Conservation (phyloP, 2,888 invertebrate genomes). For the Smittia aterrima region DNA sequence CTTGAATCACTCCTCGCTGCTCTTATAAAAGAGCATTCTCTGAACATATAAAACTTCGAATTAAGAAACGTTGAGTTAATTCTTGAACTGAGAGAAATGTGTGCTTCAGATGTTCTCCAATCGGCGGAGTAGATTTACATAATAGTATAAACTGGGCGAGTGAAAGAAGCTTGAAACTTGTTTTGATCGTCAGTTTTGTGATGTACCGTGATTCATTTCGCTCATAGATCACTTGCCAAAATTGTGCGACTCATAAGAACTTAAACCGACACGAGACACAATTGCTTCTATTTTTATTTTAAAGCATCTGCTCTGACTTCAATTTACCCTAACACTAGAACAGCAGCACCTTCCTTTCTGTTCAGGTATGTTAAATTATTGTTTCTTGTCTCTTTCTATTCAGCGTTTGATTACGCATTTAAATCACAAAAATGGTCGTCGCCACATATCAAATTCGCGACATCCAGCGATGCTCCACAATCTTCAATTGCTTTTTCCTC, state of each 20-base stretch:
- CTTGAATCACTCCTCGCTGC: not conserved
- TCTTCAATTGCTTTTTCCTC: not conserved
- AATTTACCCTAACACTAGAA: conserved; percentile 3
- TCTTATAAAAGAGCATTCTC: not conserved
- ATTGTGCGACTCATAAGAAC: not conserved
- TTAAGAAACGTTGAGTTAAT: conserved; percentile 2
- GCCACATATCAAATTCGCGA: not conserved
- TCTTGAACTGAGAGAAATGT: not conserved
- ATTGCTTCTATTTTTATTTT: conserved; percentile 29
- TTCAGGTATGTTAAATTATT: not conserved
- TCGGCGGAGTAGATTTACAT: not conserved
- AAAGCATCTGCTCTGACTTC: conserved; percentile 22
- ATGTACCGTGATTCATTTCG: conserved; percentile 1
- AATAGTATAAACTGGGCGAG: too few relatives aligned
- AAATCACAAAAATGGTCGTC: not conserved
- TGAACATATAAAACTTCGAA: not conserved
- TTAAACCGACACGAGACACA: conserved; percentile 23
- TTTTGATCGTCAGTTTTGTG: not conserved
- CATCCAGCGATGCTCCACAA: not conserved
- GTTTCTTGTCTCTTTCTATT: conserved; percentile 11
- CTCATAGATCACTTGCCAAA: not conserved
- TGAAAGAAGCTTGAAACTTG: not conserved
- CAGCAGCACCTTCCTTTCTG: not conserved
- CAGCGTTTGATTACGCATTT: not conserved
- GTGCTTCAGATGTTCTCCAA: not conserved